These are phyloP conservation scores for Dasypolia templi DNA, from an alignment of 2,888 invertebrate species.

Conservation along the genomic window DNA sequence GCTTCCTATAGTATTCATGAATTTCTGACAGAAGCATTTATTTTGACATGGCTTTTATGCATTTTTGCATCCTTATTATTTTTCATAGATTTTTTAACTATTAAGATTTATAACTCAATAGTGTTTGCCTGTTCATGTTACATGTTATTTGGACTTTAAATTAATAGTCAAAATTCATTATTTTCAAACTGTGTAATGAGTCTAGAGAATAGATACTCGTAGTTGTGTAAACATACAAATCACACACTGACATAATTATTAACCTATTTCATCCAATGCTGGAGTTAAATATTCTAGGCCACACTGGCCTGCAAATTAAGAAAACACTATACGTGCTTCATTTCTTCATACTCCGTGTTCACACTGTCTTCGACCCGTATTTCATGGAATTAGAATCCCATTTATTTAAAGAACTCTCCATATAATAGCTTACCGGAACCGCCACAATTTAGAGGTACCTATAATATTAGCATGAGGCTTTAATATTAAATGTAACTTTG, in stretches of 20 bases:
- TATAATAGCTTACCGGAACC: slow-evolving; percentile 27
- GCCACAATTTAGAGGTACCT: slow-evolving; percentile 45
- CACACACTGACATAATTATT: no score
- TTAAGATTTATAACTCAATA: no score
- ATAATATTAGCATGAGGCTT: slow-evolving; percentile 44
- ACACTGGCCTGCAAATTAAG: background rate
- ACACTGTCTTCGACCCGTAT: slow-evolving; percentile 47
- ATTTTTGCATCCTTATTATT: no score
- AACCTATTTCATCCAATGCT: background rate
- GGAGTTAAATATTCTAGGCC: background rate
- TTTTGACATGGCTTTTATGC: no score
- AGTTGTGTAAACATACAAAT: background rate
- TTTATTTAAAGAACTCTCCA: slow-evolving; percentile 53
- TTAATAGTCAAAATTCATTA: no score
- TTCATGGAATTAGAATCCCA: slow-evolving; percentile 59
- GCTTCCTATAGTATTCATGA: no score
- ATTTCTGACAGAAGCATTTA: no score
- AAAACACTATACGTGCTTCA: slow-evolving; percentile 4
- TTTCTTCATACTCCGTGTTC: slow-evolving; percentile 19
- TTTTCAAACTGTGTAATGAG: no score
- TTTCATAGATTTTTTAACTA: no score
- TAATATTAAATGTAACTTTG: slow-evolving; percentile 32
- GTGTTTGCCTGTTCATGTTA: no score
- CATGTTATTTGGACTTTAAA: no score
- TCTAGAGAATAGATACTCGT: no score